Evolutionary conservation across 2,797 vertebrate species (phyloP).

Genomic region (Mormyrus hasselquistii): DNA sequence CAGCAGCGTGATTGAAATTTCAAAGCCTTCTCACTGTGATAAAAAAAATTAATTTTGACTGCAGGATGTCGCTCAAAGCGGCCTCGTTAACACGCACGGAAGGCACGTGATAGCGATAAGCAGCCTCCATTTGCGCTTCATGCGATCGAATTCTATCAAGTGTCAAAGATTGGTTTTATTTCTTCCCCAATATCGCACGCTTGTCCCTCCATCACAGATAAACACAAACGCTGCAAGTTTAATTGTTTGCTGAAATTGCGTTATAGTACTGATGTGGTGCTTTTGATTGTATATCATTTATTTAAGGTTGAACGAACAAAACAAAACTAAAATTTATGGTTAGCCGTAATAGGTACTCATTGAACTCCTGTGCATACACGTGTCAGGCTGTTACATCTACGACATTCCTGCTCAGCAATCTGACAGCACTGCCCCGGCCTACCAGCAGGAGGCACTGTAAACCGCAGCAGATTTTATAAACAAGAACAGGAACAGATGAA

Average conservation of each 20-base stretch:
- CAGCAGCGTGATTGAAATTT: neutral
- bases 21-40: slow-evolving; percentile 7
- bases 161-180: slow-evolving; percentile 5
- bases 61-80: slow-evolving; percentile 6
- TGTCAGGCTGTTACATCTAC: neutral
- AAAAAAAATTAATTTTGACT: slow-evolving; percentile 17
- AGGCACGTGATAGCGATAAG: neutral
- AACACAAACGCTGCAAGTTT: neutral
- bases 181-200: neutral
- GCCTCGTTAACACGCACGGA: neutral
- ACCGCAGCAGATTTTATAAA: neutral
- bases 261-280: slow-evolving; percentile 4
- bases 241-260: neutral
- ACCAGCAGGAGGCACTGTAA: neutral
- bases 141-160: neutral
- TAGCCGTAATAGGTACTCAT: neutral
- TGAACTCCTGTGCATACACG: neutral
- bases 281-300: neutral
- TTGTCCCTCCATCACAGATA: neutral
- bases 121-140: neutral
- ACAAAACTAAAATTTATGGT: neutral
- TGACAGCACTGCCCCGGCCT: neutral
- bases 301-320: neutral
- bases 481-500: neutral
- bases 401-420: neutral